Base-by-base conservation (phyloP, 1,140 invertebrate genomes). In the Stegodyphus dumicola region DNA sequence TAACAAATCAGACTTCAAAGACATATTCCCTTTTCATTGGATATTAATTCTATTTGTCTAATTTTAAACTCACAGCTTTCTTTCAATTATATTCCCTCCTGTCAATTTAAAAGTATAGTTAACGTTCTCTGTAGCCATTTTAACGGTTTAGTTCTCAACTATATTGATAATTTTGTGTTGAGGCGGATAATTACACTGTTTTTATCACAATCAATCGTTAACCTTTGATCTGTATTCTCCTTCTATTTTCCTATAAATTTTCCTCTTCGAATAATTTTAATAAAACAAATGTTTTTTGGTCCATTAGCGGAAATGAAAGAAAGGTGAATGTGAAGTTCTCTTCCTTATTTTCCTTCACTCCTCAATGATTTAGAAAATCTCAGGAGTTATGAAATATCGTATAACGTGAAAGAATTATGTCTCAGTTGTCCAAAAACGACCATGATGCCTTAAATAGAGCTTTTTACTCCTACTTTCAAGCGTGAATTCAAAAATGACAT, bases 401-500 rank as follows among this genome's bases (percentile, higher is more conserved):
- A 67, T 67, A 69, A 33, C 7, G n/a, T 5, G 64, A 67, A 15
- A 33, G 49, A 18, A 69, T 60, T 15, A 1, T 15, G 9, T 60
- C 15, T 9, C 5, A 60, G 56, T 60, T 10, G 11, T 7, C 11
- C 18, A 48, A 49, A 65, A 15, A 60, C 10, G 11, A 13, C 56
- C 5, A 49, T 48, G 18, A 67, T 49, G 64, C 67, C 76, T 78
- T 78, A 78, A 78, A 78, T 17, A 49, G 11, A 17, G n/a, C 76
- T 65, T 69, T 67, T 52, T 51, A 18, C 17, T 52, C 11, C n/a
- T 67, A 52, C 33, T 49, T 18, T 53, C 64, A 67, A 78, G 64
- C 65, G 49, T 78, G 51, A 78, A 78, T 67, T 78, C 76, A 49
- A 78, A 78, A 78, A 78, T 67, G 76, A 78, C 51, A 49, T 65